Percentiles rank a stretch among this genome's conserved stretches.
Conservation (phyloP, 2,113 vertebrate genomes). For the Rallus limicola region DNA sequence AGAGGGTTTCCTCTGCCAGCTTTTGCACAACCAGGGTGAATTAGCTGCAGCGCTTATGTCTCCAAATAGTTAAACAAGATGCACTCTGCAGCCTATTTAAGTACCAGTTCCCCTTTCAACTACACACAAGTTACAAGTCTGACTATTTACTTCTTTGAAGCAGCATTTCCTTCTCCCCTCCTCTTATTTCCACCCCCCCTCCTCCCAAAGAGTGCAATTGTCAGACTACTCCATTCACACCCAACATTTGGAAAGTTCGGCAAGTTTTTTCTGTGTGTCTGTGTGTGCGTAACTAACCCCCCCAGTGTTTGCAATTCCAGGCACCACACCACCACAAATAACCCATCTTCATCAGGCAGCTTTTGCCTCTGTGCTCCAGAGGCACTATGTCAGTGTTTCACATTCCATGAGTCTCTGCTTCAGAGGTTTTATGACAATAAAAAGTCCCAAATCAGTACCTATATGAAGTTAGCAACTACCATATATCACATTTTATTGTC, state of each 20-base stretch:
- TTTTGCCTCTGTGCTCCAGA: conserved; percentile 6
- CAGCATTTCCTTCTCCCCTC: neutral
- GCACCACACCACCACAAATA: neutral
- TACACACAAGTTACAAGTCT: neutral
- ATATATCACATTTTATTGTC: conserved; percentile 35
- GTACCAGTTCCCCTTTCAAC: neutral
- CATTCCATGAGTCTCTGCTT: neutral
- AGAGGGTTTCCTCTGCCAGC: neutral
- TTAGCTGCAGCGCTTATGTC: neutral
- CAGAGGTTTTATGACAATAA: conserved; percentile 29
- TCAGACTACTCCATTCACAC: neutral
- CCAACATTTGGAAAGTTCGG: neutral
- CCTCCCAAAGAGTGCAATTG: no score
- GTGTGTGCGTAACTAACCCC: neutral
- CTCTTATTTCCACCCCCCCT: neutral
- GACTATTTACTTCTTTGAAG: neutral
- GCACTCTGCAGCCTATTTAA: neutral
- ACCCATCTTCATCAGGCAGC: conserved; percentile 31
- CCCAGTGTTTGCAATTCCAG: neutral
- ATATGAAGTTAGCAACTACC: conserved; percentile 44
- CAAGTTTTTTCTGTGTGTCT: neutral
- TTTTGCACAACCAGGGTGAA: neutral
- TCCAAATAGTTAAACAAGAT: neutral
- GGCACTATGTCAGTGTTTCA: conserved; percentile 33
- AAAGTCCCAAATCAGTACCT: conserved; percentile 56